Evolutionary conservation across 2,888 invertebrate genomes (phyloP).

Genomic region (Congeria kusceri): DNA sequence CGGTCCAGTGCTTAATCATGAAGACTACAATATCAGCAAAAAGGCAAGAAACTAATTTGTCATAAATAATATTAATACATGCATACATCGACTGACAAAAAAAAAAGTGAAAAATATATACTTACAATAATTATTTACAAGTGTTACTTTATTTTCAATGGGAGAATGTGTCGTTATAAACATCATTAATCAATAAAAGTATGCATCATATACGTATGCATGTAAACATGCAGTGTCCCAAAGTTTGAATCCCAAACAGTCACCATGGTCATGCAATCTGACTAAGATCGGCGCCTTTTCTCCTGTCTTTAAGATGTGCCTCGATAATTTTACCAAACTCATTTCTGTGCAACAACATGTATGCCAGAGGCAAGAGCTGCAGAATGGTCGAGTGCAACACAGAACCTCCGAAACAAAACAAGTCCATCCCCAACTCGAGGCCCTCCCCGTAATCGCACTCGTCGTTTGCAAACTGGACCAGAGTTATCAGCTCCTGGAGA

Average conservation of each 20-base stretch:
- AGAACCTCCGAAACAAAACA: conserved; percentile 91
- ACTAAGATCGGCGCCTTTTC: conserved; percentile 66
- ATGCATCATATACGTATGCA: not conserved
- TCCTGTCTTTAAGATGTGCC: conserved; percentile 91
- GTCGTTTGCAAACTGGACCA: conserved; percentile 95
- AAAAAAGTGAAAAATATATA: too few species aligned
- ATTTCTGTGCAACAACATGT: conserved; percentile 90
- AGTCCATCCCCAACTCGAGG: conserved; percentile 93
- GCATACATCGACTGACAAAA: too few species aligned
- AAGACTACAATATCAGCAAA: too few species aligned
- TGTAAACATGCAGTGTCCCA: not conserved
- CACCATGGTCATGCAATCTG: conserved; percentile 60
- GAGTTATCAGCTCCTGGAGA: conserved; percentile 93
- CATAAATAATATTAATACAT: too few species aligned
- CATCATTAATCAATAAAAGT: not conserved
- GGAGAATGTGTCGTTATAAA: not conserved
- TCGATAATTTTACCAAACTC: conserved; percentile 91
- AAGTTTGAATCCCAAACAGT: too few species aligned
- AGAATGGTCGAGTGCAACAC: conserved; percentile 89
- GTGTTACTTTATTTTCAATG: not conserved
- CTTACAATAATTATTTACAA: not conserved
- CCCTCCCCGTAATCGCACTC: conserved; percentile 98
- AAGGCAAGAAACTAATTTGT: too few species aligned
- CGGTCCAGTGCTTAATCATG: too few species aligned
- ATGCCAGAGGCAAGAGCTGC: conserved; percentile 90